phyloP scores from a whole-genome alignment of 2,888 invertebrate genomes.

The Tenthredo livida region DNA sequence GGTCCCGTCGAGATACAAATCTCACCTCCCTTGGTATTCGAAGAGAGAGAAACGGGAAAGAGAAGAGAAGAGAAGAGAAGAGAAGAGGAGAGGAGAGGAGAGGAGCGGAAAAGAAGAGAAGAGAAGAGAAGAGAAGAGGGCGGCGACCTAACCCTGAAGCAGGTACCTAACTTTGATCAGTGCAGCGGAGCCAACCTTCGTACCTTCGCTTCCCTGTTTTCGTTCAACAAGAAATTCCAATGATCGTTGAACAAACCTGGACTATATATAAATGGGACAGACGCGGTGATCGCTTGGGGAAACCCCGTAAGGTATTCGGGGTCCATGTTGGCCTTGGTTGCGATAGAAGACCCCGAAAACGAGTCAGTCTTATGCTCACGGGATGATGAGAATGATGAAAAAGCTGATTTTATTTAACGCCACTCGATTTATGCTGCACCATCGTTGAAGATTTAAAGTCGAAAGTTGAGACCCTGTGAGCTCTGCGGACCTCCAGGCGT shows the following conservation, averaged over 20 bases:
- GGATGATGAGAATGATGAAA: background rate
- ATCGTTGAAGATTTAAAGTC: background rate
- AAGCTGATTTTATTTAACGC: background rate
- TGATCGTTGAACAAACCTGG: constrained; percentile 10
- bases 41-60: background rate
- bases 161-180: constrained; percentile 42
- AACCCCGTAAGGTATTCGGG: constrained; percentile 27
- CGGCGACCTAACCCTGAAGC: constrained; percentile 36
- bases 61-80: background rate
- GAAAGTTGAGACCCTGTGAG: background rate
- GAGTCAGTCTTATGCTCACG: background rate
- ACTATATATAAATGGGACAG: background rate
- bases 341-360: background rate
- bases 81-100: background rate
- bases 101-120: background rate
- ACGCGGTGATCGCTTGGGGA: background rate
- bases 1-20: constrained; percentile 41
- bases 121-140: background rate
- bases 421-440: background rate
- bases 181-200: background rate
- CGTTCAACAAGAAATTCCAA: constrained; percentile 29
- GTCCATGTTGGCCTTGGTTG: background rate
- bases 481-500: background rate
- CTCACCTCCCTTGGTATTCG: constrained; percentile 45
- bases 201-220: background rate